phyloP scores from a whole-genome alignment of 2,113 vertebrate genomes.

The Gavia stellata region DNA sequence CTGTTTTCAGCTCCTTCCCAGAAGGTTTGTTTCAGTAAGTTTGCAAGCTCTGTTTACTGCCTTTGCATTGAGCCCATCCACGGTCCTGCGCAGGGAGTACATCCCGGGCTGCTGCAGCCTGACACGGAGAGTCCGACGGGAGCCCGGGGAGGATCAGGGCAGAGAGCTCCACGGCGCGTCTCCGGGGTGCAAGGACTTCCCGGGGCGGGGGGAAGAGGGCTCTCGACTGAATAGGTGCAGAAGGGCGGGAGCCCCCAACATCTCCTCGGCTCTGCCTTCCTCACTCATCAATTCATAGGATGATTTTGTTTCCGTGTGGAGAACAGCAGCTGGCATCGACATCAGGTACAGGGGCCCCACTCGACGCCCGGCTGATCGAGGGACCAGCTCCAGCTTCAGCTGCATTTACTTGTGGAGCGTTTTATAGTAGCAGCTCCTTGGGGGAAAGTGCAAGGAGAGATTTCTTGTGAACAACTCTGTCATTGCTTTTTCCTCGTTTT shows the following conservation, averaged over 20 bases:
- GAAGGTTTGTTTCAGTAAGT: not conserved
- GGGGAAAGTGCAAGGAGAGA: not conserved
- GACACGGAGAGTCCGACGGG: rapidly evolving
- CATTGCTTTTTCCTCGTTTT: not conserved
- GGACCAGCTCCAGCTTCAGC: not conserved
- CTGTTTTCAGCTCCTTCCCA: not conserved
- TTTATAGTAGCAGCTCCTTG: not conserved
- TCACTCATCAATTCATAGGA: rapidly evolving
- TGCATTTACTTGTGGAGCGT: not conserved
- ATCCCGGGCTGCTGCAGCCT: rapidly evolving
- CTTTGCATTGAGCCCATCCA: rapidly evolving
- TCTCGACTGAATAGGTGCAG: rapidly evolving
- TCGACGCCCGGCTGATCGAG: rapidly evolving
- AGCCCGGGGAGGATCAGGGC: rapidly evolving
- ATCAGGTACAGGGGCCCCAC: rapidly evolving
- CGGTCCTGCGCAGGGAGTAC: not conserved
- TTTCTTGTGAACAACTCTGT: not conserved
- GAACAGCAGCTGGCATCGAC: not conserved
- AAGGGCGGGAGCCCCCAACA: not conserved
- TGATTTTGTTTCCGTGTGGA: not conserved
- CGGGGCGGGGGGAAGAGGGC: too few species aligned
- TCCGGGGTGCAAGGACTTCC: rapidly evolving
- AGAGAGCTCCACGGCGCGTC: not conserved
- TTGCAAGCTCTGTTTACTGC: not conserved
- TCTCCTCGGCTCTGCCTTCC: not conserved